Evolutionary conservation across 2,113 vertebrate genomes (phyloP), one percentile per base, ranked within the genome.

Genomic region (Toxotes chatareus): DNA sequence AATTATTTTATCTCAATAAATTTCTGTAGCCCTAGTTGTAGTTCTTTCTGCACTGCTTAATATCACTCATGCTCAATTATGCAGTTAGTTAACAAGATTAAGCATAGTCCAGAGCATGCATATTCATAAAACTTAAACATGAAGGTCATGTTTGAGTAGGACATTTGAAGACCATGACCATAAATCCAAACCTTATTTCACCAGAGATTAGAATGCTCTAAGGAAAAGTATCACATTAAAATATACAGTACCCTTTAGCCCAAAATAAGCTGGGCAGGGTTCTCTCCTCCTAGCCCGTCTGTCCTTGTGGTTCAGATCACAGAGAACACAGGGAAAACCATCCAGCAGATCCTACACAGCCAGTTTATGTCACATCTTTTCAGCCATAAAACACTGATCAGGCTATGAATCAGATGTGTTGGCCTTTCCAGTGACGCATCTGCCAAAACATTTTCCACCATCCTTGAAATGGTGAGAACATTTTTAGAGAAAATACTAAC

Each of bases 281-380:
- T 49, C 53, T 55, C 55, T 59, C n/a, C 68, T 57, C 42, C 27
- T 19, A 5, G 49, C 31, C 38, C 32, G 31, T 59, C 53, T 55
- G 27, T 76, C 49, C 71, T 65, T 67, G 49, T 72, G 77, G 49
- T 81, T 81, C 77, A 73, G 34, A 85, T 90, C 80, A 69, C 73
- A 84, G 17, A 55, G 23, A 72, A 74, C 12, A 10, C 46, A 1
- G n/a, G 47, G 59, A 85, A 83, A 53, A 38, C 12, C 38, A 66
- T 68, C 51, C 71, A 76, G 56, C 46, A 68, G 40, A 46, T 79
- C 63, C 67, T 46, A 42, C 73, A 65, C 47, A 73, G 78, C 61
- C 36, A 80, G 65, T 79, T 82, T 73, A 82, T 83, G 78, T 91
- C 78, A 89, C 79, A 77, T 65, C 51, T 49, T 46, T 46, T 80